Evolutionary conservation across 1,140 invertebrate genomes (phyloP), one percentile per base, ranked within the genome.

Genomic region (Drusus annulatus): DNA sequence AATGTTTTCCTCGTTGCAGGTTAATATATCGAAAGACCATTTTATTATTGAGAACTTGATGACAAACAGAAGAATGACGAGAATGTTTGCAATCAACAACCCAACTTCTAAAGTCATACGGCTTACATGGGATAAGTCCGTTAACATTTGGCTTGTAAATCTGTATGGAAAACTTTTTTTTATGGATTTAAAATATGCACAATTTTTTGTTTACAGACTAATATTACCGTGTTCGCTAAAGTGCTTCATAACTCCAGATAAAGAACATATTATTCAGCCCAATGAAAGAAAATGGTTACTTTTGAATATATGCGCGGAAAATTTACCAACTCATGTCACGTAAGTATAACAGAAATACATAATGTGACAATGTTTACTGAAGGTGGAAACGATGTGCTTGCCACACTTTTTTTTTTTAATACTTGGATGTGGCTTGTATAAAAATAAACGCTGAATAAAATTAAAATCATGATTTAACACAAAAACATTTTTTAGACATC

Each of bases 21-120:
- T 75, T 31, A 25, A 69, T 69, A 23, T 78, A n/a, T 78, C 63
- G 7, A 78, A 15, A 19, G 36, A 62, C 13, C 25, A 68, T 62
- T 54, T 78, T 54, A 15, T 19, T 54, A 78, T 76, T 16, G 36
- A 25, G 15, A 62, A 63, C 19, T 58, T 76, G 28, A 17, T 21
- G 31, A 62, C 56, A 23, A 23, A 76, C 16, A 63, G 19, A 21
- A 63, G 23, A 50, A 23, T 51, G 15, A 62, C 31, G 1, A 62
- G 60, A 50, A 76, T 76, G 60, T 63, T 76, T 76, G 58, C 75
- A 1, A 63, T 76, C 21, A 76, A 63, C 16, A 76, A 76, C 51
- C 56, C 56, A 50, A 76, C 58, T 31, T 21, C 56, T 0, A n/a
- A 76, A 51, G 60, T 65, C 10, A 76, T 76, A 19, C 19, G 50